Conservation (phyloP, 2,888 invertebrate species). For the Epinotia nisella region DNA sequence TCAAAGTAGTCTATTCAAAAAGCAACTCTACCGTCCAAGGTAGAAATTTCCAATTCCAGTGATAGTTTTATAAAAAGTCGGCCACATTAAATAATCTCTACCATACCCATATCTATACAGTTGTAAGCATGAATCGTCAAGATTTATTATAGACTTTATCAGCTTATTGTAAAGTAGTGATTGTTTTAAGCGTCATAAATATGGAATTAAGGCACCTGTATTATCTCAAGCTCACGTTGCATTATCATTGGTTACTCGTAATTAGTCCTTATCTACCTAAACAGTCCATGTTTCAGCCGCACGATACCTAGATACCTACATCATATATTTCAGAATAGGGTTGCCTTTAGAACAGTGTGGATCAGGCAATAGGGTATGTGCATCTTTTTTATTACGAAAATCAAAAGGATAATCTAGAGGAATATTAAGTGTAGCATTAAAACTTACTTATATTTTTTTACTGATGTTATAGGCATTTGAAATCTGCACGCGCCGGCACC, state of each 20-base stretch:
- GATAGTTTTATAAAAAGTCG: no score
- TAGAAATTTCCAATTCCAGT: no score
- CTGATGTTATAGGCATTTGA: no score
- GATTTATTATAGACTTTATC: constrained; percentile 23
- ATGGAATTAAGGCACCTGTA: constrained; percentile 20
- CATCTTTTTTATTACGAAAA: no score
- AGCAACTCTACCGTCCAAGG: no score
- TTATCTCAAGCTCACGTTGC: constrained; percentile 37
- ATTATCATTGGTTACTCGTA: constrained; percentile 11
- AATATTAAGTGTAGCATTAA: no score
- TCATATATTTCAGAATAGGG: constrained; percentile 29
- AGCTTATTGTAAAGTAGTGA: constrained; percentile 16
- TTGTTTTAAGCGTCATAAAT: constrained; percentile 20
- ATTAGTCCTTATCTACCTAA: constrained; percentile 52
- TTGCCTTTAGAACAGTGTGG: neutral
- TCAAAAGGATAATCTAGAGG: no score
- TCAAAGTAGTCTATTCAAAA: no score
- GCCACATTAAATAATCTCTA: no score
- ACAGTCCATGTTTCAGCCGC: constrained; percentile 51
- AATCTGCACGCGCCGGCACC: no score
- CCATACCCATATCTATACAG: neutral
- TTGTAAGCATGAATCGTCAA: neutral
- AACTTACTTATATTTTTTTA: no score
- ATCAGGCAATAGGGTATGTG: no score
- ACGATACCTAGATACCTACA: constrained; percentile 43